These are phyloP conservation scores for Mya arenaria DNA, from an alignment of 1,140 invertebrate species.

Conservation along the genomic window DNA sequence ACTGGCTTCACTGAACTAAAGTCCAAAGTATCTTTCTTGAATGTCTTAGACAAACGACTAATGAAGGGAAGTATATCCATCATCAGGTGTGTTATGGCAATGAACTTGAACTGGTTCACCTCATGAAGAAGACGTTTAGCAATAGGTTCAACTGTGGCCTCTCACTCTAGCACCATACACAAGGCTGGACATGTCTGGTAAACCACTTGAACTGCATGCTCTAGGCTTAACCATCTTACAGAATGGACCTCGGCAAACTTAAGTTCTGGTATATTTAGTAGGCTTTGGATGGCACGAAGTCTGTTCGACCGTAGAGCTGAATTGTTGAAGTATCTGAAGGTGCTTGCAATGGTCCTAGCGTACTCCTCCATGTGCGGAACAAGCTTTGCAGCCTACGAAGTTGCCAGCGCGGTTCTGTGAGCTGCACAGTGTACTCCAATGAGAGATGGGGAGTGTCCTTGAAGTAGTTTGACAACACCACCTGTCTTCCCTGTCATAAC, in stretches of 20 bases:
- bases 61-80: conserved; percentile 45
- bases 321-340: conserved; percentile 31
- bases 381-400: neutral
- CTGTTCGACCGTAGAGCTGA: neutral
- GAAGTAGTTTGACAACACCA: conserved; percentile 11
- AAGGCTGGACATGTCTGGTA: conserved; percentile 12
- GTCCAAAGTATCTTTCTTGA: neutral
- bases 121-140: conserved; percentile 21
- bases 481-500: conserved; percentile 23
- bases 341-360: neutral
- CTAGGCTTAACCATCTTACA: conserved; percentile 20
- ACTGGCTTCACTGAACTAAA: neutral
- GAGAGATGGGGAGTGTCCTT: neutral
- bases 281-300: neutral
- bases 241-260: conserved; percentile 12
- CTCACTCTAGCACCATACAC: conserved; percentile 25
- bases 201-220: conserved; percentile 13
- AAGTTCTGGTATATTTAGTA: conserved; percentile 11
- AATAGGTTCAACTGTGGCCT: conserved; percentile 3
- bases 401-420: neutral
- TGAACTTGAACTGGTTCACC: conserved; percentile 31
- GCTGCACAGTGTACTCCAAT: conserved; percentile 25
- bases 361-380: neutral
- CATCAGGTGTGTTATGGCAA: conserved; percentile 26
- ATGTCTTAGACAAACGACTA: neutral